These are phyloP conservation scores for Drosophila tropicalis DNA, from an alignment of 1,140 invertebrate genomes.

Conservation along the genomic window DNA sequence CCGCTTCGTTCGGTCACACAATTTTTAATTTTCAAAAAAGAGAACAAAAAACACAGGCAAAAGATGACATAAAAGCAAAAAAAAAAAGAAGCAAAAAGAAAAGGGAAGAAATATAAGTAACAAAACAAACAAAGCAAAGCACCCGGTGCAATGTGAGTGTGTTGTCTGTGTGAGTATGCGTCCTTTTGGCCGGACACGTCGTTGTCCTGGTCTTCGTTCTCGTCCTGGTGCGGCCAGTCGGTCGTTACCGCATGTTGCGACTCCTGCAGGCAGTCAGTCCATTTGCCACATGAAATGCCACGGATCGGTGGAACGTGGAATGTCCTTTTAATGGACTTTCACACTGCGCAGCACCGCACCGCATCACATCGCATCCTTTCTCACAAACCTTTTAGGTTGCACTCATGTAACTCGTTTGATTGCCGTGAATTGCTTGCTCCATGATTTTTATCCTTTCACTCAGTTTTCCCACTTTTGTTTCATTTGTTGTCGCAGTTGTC, in stretches of 20 bases:
- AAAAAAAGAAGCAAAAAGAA: conserved; percentile 36
- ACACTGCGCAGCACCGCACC: conserved; percentile 32
- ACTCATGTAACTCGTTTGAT: conserved; percentile 74
- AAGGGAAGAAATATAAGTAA: conserved; percentile 14
- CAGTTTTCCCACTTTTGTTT: conserved; percentile 40
- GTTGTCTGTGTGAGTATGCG: conserved; percentile 19
- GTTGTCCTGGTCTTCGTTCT: background rate
- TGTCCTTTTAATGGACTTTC: conserved; percentile 79
- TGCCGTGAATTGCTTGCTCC: conserved; percentile 76
- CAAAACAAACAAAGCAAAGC: conserved; percentile 57
- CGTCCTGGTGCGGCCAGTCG: conserved; percentile 11
- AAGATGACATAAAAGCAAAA: conserved; percentile 26
- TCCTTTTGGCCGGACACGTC: conserved; percentile 37
- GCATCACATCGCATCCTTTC: conserved; percentile 55
- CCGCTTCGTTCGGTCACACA: conserved; percentile 50
- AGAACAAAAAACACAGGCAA: conserved; percentile 38
- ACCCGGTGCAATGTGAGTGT: conserved; percentile 17
- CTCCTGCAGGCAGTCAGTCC: conserved; percentile 51
- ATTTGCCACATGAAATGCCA: conserved; percentile 61
- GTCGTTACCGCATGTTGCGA: conserved; percentile 61
- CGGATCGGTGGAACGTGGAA: conserved; percentile 74
- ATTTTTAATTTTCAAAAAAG: conserved; percentile 73
- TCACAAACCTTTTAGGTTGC: conserved; percentile 58
- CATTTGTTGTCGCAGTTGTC: conserved; percentile 55
- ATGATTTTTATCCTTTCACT: conserved; percentile 70